A percentile compares a stretch with the other conserved stretches of the same genome.
Conservation (phyloP, 2,113 vertebrate genomes). For the Oreotrochilus melanogaster region DNA sequence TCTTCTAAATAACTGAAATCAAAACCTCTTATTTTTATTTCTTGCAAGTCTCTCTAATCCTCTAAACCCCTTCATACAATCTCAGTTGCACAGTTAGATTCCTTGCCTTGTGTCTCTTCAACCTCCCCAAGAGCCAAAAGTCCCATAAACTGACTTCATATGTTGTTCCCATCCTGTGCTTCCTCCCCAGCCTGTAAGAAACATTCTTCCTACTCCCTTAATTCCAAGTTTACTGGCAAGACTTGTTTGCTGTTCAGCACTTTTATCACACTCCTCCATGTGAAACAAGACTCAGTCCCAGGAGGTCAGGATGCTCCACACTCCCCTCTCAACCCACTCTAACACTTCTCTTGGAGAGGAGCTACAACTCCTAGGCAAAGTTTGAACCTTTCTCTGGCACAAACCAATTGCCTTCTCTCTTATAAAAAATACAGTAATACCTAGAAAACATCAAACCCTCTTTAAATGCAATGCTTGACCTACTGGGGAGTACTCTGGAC, state of each 20-base stretch:
- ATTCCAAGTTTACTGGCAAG: constrained; percentile 13
- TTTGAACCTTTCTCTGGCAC: not conserved
- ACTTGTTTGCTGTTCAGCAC: not conserved
- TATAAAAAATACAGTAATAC: not conserved
- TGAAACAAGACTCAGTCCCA: not conserved
- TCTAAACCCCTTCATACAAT: not conserved
- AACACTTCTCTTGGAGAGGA: not conserved
- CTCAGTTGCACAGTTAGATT: not conserved
- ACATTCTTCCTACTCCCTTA: not conserved
- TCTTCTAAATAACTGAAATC: not conserved
- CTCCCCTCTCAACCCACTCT: not conserved
- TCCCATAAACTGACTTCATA: not conserved
- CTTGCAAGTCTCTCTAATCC: not conserved
- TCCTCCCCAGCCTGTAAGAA: not conserved
- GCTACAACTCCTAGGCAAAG: not conserved
- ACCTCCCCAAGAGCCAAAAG: not conserved
- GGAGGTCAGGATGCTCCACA: not conserved
- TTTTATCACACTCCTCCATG: not conserved
- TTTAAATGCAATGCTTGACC: not conserved
- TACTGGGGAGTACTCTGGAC: not conserved
- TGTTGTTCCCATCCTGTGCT: not conserved
- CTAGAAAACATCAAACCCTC: not conserved
- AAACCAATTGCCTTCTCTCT: not conserved
- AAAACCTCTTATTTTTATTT: not conserved
- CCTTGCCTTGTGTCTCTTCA: not conserved